These are phyloP conservation scores for Parambassis ranga DNA, from an alignment of 2,797 vertebrate genomes.

Conservation along the genomic window DNA sequence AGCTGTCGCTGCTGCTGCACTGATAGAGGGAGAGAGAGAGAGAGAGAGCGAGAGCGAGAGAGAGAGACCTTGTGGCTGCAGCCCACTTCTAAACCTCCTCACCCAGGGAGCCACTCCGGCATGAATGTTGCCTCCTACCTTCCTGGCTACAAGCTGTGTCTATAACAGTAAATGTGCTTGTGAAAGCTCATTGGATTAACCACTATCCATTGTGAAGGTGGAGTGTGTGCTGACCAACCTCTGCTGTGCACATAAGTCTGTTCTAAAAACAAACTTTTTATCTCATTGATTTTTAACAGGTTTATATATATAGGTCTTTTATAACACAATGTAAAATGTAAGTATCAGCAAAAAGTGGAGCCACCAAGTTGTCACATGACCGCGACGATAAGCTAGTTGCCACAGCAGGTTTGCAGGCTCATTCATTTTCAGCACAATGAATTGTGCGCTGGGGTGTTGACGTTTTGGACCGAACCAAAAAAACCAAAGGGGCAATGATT, in stretches of 20 bases:
- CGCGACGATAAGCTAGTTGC: slow-evolving; percentile 34
- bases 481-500: slow-evolving; percentile 73
- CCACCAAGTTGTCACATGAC: slow-evolving; percentile 23
- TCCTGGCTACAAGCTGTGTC: slow-evolving; percentile 56
- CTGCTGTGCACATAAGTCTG: slow-evolving; percentile 28
- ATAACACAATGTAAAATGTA: no score
- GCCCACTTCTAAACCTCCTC: slow-evolving; percentile 59
- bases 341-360: no score
- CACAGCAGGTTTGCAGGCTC: slow-evolving; percentile 46
- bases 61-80: slow-evolving; percentile 52
- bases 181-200: slow-evolving; percentile 49
- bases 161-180: slow-evolving; percentile 62
- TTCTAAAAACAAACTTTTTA: no score
- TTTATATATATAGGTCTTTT: no score
- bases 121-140: slow-evolving; percentile 50
- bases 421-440: slow-evolving; percentile 72
- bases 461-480: slow-evolving; percentile 67
- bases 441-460: slow-evolving; percentile 64
- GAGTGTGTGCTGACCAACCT: slow-evolving; percentile 44
- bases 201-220: slow-evolving; percentile 49
- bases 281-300: background rate
- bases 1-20: slow-evolving; percentile 29
- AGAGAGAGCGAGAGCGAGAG: slow-evolving; percentile 57
- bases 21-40: slow-evolving; percentile 56
- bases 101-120: slow-evolving; percentile 52